These are phyloP conservation scores for Alcedo quadribrachys DNA, from an alignment of 2,797 vertebrate genomes.

Conservation along the genomic window DNA sequence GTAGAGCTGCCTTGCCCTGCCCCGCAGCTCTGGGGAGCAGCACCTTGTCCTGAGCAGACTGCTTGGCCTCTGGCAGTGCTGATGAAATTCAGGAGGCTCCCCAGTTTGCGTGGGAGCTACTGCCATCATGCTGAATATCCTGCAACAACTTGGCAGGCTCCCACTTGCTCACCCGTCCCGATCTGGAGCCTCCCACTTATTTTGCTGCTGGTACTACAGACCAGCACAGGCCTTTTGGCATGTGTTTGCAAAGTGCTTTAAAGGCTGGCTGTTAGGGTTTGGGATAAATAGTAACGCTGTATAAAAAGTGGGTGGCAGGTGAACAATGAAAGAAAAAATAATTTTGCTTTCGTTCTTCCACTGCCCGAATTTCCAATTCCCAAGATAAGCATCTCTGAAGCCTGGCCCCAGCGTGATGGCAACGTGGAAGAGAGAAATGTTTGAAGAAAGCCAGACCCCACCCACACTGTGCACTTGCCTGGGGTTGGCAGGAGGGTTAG, in stretches of 20 bases:
- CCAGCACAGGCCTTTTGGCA: accelerated
- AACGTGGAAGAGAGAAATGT: accelerated
- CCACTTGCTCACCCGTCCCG: accelerated
- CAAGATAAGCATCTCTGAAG: neutral
- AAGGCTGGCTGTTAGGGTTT: neutral
- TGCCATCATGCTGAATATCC: neutral
- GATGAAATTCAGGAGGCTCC: neutral
- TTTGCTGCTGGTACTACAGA: neutral
- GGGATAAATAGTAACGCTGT: neutral
- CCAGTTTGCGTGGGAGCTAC: neutral
- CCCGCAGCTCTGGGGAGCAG: too few species aligned
- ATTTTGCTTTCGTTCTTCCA: neutral
- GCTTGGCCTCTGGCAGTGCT: neutral
- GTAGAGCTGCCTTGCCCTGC: neutral
- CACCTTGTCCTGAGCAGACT: neutral
- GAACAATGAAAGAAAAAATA: neutral
- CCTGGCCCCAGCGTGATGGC: accelerated
- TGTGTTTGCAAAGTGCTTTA: neutral
- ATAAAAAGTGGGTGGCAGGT: neutral
- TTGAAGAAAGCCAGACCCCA: neutral
- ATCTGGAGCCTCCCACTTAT: neutral
- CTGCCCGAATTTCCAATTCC: neutral
- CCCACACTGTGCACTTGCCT: neutral
- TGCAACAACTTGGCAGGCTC: neutral
- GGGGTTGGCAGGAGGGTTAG: accelerated